Evolutionary conservation across 2,113 vertebrate species (phyloP), one percentile per base, ranked within the genome.

Genomic region (Oreochromis spilurus): DNA sequence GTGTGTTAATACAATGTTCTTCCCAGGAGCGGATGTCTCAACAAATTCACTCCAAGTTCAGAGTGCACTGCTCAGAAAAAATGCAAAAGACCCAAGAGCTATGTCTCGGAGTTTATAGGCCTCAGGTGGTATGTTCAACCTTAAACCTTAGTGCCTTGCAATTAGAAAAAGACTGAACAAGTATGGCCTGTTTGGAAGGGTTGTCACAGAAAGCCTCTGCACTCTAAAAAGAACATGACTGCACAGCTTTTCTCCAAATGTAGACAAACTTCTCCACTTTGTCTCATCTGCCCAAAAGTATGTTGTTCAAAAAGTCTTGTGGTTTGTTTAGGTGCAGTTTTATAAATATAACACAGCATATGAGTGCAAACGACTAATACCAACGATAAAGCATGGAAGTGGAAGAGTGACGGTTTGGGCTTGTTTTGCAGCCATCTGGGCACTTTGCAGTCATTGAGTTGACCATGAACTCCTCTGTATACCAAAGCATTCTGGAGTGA

Each of bases 181-280:
- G 34, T 40, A 5, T 40, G 36, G 36, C 19, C 4, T 67, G 36
- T 62, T 21, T 67, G 11, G 62, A 40, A 24, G 36, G 36, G 36
- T 40, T 67, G 11, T 40, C 62, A 67, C 19, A 67, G 36, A 40
- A 21, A 21, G 0, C 6, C 19, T 40, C 4, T 67, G 0, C 1
- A 1, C 36, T 67, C 62, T 70, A 70, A 40, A 70, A 70, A 2
- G 0, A 70, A 36, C 58, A 62, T 36, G 58, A n/a, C 31, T 62
- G 17, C 4, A 24, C 62, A 24, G 0, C 0, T 14, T 62, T 62
- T 62, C 58, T 62, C 58, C 31, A 36, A 36, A 62, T 62, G 9
- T 7, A 62, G 58, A n/a, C 31, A 62, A 62, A 62, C 17, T 7
- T 36, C 1, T 36, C 10, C 31, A 12, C 31, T 65, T 36, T 36